Evolutionary conservation across 2,113 vertebrate species (phyloP), one percentile per base, ranked within the genome.

Genomic region (Speoplatyrhinus poulsoni): DNA sequence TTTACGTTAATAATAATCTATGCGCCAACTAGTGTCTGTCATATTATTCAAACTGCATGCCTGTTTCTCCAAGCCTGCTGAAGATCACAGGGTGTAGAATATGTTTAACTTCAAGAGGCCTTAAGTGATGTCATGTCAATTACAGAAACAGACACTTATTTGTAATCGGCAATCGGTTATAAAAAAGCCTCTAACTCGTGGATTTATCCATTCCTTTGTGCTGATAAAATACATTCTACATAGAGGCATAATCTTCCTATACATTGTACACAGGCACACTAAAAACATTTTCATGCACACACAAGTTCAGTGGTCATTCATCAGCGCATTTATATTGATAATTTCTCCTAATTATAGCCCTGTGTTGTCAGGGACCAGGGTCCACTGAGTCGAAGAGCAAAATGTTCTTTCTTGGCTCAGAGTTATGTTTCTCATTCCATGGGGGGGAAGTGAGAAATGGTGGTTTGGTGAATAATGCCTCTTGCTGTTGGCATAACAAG

Each of bases 401-500:
- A 86, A 82, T 60, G 73, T 65, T 73, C 55, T 57, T 63, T 80
- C 81, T 75, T 85, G 82, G 84, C 89, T 86, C 72, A 0, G 72
- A 72, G 62, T 77, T 75, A 41, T 70, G 79, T 80, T 80, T 82
- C 81, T 85, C 82, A 80, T 79, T 75, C 79, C 74, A 76, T 9
- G 65, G 16, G 73, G 26, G 16, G 70, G 63, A 46, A 64, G 76
- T 82, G 83, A 83, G 77, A 80, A 81, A 80, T 78, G 72, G 79
- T 65, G 62, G 67, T 56, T 74, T 82, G 63, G 77, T 87, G 88
- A 88, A 86, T 85, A 84, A 90, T 88, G 79, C 62, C 77, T 83
- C 81, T 81, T 71, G 83, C 85, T 74, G 73, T 75, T 81, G 87
- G 85, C 79, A 67, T 69, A 91, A 91, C 85, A 85, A 87, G 89